Conservation (phyloP, 2,888 invertebrate genomes). For the Agrochola circellaris region DNA sequence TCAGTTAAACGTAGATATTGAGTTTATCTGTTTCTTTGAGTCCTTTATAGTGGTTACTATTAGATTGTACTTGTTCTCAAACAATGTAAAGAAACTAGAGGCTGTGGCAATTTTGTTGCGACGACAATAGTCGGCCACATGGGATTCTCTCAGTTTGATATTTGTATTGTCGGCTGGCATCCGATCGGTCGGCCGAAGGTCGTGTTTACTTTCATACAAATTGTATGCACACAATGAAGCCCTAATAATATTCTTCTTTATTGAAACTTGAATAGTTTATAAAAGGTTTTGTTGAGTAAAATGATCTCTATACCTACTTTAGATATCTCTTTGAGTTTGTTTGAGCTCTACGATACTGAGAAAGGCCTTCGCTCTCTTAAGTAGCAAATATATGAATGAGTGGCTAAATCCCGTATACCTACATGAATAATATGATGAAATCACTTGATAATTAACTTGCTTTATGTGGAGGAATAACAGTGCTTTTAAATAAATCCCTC, state of each 20-base stretch:
- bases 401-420: not conserved
- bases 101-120: conserved; percentile 68
- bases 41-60: conserved; percentile 61
- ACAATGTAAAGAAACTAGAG: conserved; percentile 70
- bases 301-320: conserved; percentile 21
- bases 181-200: conserved; percentile 66
- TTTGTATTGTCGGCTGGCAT: conserved; percentile 63
- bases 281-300: conserved; percentile 44
- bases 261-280: conserved; percentile 51
- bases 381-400: not conserved
- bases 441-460: not conserved
- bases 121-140: conserved; percentile 72
- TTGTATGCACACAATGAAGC: conserved; percentile 71
- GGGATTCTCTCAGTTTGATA: conserved; percentile 66
- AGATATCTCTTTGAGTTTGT: conserved; percentile 21
- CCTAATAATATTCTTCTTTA: conserved; percentile 54
- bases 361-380: conserved; percentile 16
- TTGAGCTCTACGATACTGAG: not conserved
- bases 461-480: not conserved
- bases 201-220: conserved; percentile 71
- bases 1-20: conserved; percentile 21
- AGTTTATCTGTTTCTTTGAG: conserved; percentile 47
- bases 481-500: not conserved
- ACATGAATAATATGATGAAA: conserved; percentile 4
- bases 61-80: conserved; percentile 68